Conservation (phyloP, 2,797 vertebrate species). For the Melanotaenia maccullochi region DNA sequence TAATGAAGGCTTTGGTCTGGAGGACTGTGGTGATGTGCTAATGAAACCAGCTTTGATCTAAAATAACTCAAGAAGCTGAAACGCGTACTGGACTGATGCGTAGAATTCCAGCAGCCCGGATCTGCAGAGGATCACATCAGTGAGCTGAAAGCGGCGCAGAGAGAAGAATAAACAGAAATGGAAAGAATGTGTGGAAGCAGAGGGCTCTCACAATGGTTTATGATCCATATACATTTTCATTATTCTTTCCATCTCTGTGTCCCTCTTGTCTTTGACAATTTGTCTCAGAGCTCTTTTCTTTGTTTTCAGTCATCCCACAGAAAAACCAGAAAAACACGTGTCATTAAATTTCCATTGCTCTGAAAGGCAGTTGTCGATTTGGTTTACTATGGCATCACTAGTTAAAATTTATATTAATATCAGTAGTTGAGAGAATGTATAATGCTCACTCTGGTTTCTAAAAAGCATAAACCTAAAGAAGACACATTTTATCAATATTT, state of each 20-base stretch:
- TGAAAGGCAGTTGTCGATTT: conserved; percentile 4
- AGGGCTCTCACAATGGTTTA: too few relatives aligned
- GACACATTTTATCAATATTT: too few relatives aligned
- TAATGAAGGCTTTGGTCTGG: conserved; percentile 61
- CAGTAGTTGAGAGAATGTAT: too few relatives aligned
- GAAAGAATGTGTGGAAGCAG: background rate
- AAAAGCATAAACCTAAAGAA: too few relatives aligned
- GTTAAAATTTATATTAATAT: background rate
- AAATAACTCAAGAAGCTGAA: conserved; percentile 61
- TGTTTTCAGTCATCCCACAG: conserved; percentile 19
- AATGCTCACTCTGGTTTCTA: too few relatives aligned
- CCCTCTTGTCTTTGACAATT: conserved; percentile 4
- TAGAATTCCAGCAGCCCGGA: conserved; percentile 38
- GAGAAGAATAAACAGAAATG: background rate
- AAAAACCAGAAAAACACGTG: conserved; percentile 26
- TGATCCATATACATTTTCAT: background rate
- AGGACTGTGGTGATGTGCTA: conserved; percentile 71
- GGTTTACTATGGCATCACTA: background rate
- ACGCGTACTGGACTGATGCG: conserved; percentile 36
- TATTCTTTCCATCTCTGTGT: background rate
- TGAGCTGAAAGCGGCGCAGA: background rate
- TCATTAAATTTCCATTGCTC: conserved; percentile 23
- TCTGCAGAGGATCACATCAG: conserved; percentile 25
- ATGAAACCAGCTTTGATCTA: conserved; percentile 76
- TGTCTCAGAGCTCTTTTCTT: conserved; percentile 20